phyloP scores from a whole-genome alignment of 2,888 invertebrate species.

The Malachius bipustulatus region DNA sequence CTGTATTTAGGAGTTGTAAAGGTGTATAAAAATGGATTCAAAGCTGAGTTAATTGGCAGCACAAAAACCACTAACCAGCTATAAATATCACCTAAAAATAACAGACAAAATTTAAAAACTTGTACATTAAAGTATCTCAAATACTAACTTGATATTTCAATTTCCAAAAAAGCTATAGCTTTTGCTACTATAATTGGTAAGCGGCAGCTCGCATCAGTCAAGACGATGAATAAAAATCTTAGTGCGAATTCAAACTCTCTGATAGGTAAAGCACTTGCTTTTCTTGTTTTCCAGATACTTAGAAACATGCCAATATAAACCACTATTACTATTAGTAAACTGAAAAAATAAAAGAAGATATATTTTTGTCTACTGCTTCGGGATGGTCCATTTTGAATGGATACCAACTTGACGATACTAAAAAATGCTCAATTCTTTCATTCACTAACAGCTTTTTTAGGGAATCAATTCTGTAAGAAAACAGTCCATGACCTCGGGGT shows the following conservation, averaged over 20 bases:
- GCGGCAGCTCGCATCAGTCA: conserved; percentile 61
- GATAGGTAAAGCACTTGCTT: conserved; percentile 44
- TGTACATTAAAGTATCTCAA: no score
- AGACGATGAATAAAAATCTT: conserved; percentile 56
- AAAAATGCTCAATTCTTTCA: no score
- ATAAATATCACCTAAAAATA: conserved; percentile 44
- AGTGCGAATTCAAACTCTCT: conserved; percentile 54
- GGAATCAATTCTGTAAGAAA: no score
- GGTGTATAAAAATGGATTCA: conserved; percentile 56
- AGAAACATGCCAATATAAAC: conserved; percentile 50
- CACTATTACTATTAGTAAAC: conserved; percentile 44
- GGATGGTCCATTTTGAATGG: no score
- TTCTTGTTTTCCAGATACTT: conserved; percentile 50
- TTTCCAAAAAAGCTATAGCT: conserved; percentile 44
- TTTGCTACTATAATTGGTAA: conserved; percentile 55
- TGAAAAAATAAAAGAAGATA: conserved; percentile 30
- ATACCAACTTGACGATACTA: no score
- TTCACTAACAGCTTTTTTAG: no score
- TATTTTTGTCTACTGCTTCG: no score
- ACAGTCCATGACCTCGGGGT: no score
- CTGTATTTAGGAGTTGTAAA: conserved; percentile 55
- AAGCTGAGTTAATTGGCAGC: conserved; percentile 52
- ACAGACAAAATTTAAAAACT: conserved; percentile 13
- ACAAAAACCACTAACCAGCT: conserved; percentile 57
- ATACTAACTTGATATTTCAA: conserved; percentile 43